phyloP scores from a whole-genome alignment of 2,888 invertebrate genomes.

The Drosophila birchii region DNA sequence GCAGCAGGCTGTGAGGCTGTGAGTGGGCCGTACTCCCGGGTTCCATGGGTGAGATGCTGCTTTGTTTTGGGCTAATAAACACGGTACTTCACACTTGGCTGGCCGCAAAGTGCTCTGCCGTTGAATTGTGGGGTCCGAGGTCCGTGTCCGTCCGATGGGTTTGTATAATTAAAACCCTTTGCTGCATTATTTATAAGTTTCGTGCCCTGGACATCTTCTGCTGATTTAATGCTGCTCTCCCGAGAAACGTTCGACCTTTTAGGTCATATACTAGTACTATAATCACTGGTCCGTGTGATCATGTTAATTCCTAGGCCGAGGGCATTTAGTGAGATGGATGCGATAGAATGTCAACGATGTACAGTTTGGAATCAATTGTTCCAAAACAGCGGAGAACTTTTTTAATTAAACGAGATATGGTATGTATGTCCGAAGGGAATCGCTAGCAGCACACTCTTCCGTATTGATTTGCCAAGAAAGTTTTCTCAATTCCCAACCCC shows the following conservation, averaged over 20 bases:
- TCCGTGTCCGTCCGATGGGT: conserved; percentile 26
- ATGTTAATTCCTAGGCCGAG: conserved; percentile 53
- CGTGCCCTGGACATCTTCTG: not conserved
- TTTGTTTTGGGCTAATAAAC: conserved; percentile 75
- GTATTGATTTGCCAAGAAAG: conserved; percentile 64
- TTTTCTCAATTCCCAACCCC: not conserved
- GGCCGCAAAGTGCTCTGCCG: conserved; percentile 52
- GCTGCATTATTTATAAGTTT: conserved; percentile 70
- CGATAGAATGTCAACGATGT: conserved; percentile 72
- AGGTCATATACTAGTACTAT: conserved; percentile 31
- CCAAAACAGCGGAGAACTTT: conserved; percentile 67
- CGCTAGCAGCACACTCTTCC: conserved; percentile 38
- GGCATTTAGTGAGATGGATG: conserved; percentile 62
- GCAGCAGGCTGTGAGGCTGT: conserved; percentile 3
- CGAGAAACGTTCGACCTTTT: conserved; percentile 47
- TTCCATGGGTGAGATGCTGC: not conserved
- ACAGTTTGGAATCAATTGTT: conserved; percentile 70
- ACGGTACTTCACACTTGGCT: conserved; percentile 73
- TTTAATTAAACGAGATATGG: conserved; percentile 76
- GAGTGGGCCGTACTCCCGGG: not conserved
- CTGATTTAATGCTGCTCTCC: conserved; percentile 26
- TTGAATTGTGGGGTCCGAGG: conserved; percentile 2
- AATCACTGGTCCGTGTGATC: conserved; percentile 30
- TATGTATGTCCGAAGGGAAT: conserved; percentile 45
- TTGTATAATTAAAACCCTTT: conserved; percentile 72